These are phyloP conservation scores for Crocallis elinguaria DNA, from an alignment of 2,888 invertebrate species.

Conservation along the genomic window DNA sequence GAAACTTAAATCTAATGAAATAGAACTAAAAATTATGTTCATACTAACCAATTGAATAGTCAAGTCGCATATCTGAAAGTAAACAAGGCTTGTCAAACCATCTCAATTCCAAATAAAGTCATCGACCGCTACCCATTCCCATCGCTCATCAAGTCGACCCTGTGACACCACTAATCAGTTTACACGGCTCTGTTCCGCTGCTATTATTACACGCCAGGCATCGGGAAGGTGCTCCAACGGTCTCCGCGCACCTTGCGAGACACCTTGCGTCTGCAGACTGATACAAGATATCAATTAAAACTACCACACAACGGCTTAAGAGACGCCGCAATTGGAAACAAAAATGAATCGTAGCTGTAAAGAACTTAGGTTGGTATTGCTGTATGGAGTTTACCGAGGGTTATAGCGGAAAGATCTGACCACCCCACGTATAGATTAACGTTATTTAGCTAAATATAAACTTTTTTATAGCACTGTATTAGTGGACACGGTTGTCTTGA, in stretches of 20 bases:
- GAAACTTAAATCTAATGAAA: too few species aligned
- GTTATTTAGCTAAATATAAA: conserved; percentile 77
- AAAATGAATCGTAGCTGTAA: conserved; percentile 11
- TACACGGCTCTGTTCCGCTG: conserved; percentile 67
- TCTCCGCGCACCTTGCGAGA: conserved; percentile 74
- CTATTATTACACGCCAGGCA: conserved; percentile 56
- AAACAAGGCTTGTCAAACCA: neutral
- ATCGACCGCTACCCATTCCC: conserved; percentile 3
- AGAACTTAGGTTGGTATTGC: conserved; percentile 15
- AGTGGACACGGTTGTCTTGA: conserved; percentile 81
- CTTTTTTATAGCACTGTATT: conserved; percentile 73
- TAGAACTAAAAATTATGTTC: too few species aligned
- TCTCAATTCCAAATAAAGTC: conserved; percentile 32
- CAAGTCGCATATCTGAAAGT: too few species aligned
- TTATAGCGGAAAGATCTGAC: conserved; percentile 69
- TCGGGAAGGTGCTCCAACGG: conserved; percentile 73
- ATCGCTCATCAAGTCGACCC: conserved; percentile 23
- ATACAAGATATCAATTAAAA: conserved; percentile 71
- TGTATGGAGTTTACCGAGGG: conserved; percentile 14
- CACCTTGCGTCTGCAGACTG: conserved; percentile 82
- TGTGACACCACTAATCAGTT: conserved; percentile 71
- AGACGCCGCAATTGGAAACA: neutral
- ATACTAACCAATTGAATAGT: too few species aligned
- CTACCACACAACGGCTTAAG: conserved; percentile 43
- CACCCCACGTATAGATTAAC: conserved; percentile 75